phyloP scores from a whole-genome alignment of 2,797 vertebrate species.

The Stomatorhinus walkeri region DNA sequence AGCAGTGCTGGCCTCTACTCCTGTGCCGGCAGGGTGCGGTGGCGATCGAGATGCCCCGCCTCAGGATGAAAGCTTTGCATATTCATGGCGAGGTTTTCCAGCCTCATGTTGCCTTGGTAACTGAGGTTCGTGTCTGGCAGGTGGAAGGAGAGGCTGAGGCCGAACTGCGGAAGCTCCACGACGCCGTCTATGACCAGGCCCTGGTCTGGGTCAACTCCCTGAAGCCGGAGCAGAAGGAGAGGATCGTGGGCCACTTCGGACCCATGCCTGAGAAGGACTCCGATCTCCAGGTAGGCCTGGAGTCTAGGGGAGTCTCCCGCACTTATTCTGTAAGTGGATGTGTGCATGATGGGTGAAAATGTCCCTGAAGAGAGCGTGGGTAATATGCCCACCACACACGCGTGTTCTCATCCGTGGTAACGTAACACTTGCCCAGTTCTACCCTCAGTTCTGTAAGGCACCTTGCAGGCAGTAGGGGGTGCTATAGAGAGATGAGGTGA shows the following conservation, averaged over 20 bases:
- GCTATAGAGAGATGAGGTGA: neutral
- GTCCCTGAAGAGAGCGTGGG: neutral
- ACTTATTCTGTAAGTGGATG: neutral
- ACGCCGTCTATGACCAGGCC: slow-evolving; percentile 65
- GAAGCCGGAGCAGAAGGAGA: slow-evolving; percentile 59
- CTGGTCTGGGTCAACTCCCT: slow-evolving; percentile 66
- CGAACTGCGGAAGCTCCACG: slow-evolving; percentile 58
- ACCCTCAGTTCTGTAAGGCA: neutral
- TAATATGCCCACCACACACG: neutral
- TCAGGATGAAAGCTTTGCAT: neutral
- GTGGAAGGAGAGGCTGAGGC: slow-evolving; percentile 61
- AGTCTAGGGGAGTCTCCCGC: neutral
- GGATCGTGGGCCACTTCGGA: slow-evolving; percentile 69
- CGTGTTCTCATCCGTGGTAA: neutral
- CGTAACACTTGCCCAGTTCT: neutral
- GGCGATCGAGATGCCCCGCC: neutral
- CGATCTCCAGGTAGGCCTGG: slow-evolving; percentile 61
- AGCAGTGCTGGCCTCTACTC: neutral
- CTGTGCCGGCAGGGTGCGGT: neutral
- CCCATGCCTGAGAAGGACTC: slow-evolving; percentile 68
- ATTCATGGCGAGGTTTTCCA: neutral
- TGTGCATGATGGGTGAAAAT: neutral
- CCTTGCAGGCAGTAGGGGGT: neutral
- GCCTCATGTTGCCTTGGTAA: neutral
- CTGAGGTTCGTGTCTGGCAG: slow-evolving; percentile 40